Percentiles rank a stretch among this genome's conserved stretches.
phyloP scores from a whole-genome alignment of 2,113 vertebrate species.

The Rynchops niger region DNA sequence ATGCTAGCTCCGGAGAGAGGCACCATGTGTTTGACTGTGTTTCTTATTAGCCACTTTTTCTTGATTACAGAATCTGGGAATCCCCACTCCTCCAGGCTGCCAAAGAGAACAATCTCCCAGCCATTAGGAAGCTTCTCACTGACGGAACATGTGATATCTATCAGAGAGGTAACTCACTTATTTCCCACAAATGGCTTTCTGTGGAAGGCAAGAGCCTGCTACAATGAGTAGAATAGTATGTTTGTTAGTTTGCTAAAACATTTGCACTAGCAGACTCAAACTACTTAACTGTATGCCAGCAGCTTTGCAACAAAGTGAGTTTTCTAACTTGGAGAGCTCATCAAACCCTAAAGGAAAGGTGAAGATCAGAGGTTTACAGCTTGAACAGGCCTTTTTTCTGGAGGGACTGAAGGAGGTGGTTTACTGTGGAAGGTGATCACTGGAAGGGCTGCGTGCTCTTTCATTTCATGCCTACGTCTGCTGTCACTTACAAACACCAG shows the following conservation, averaged over 20 bases:
- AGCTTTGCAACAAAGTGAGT: background rate
- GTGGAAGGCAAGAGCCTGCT: background rate
- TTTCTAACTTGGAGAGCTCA: background rate
- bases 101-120: conserved; percentile 82
- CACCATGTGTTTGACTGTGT: background rate
- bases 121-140: conserved; percentile 83
- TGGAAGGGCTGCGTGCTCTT: background rate
- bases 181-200: background rate
- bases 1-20: background rate
- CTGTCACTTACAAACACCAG: background rate
- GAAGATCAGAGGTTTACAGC: background rate
- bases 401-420: background rate
- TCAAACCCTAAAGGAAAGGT: background rate
- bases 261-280: background rate
- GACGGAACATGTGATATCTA: conserved; percentile 82
- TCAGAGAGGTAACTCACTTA: conserved; percentile 81
- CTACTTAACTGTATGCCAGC: background rate
- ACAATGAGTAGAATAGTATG: background rate
- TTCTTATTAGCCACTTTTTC: background rate
- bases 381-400: background rate
- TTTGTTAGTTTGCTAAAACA: background rate
- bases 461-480: rapidly evolving
- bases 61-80: conserved; percentile 80
- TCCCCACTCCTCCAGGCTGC: conserved; percentile 88
- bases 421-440: background rate